Evolutionary conservation across 2,888 invertebrate species (phyloP).

Genomic region (Drymonia ruficornis): DNA sequence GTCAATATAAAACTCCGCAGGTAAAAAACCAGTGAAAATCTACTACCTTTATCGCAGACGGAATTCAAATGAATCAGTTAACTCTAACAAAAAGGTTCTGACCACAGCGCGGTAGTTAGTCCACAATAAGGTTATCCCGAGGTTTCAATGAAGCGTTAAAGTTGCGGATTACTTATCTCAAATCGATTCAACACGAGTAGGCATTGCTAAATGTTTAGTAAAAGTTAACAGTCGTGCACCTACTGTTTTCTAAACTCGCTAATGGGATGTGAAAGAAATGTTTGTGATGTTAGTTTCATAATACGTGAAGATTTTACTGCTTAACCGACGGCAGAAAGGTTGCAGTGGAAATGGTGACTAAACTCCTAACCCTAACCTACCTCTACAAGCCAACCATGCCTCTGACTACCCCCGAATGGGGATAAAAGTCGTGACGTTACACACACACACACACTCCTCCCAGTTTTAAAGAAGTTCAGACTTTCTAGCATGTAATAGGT

Average conservation of each 20-base stretch:
- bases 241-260: conserved; percentile 1
- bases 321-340: too few relatives aligned
- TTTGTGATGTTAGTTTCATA: neutral
- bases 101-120: conserved; percentile 10
- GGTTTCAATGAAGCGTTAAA: conserved; percentile 24
- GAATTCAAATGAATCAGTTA: conserved; percentile 4
- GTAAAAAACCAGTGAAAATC: neutral
- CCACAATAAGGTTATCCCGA: conserved; percentile 13
- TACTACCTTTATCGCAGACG: neutral
- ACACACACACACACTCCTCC: too few relatives aligned
- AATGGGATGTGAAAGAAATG: conserved; percentile 6
- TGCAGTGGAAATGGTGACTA: too few relatives aligned
- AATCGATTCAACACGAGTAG: conserved; percentile 22
- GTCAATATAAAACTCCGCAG: neutral
- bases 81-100: conserved; percentile 8
- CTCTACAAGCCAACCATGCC: too few relatives aligned
- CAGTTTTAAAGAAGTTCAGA: too few relatives aligned
- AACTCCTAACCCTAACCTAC: too few relatives aligned
- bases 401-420: too few relatives aligned
- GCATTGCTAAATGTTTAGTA: conserved; percentile 12
- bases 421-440: too few relatives aligned
- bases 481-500: too few relatives aligned
- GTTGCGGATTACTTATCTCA: conserved; percentile 18
- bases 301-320: neutral
- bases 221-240: neutral